These are phyloP conservation scores for Brachyopa scutellaris DNA, from an alignment of 2,888 invertebrate genomes.

Conservation along the genomic window DNA sequence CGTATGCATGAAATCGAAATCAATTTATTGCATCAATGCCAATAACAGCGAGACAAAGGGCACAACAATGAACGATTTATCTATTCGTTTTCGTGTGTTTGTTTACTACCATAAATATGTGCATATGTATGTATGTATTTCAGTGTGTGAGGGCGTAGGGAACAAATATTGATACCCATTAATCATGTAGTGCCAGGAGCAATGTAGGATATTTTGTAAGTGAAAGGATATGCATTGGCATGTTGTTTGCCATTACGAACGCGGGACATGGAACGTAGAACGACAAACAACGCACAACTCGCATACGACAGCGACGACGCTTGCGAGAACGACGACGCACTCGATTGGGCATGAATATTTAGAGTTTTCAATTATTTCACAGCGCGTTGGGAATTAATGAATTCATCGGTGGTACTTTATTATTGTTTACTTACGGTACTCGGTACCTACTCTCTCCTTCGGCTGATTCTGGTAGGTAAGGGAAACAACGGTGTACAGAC, in stretches of 20 bases:
- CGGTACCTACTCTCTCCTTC: too few species aligned
- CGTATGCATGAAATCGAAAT: slow-evolving; percentile 59
- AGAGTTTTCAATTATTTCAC: slow-evolving; percentile 67
- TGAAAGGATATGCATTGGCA: slow-evolving; percentile 44
- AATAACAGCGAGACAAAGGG: slow-evolving; percentile 53
- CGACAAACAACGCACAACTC: background rate
- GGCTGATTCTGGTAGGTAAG: background rate
- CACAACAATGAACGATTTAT: slow-evolving; percentile 52
- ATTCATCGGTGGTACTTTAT: slow-evolving; percentile 51
- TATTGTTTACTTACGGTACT: slow-evolving; percentile 54
- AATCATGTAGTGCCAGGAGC: slow-evolving; percentile 62
- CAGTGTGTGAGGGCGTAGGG: background rate
- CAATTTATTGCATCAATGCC: slow-evolving; percentile 68
- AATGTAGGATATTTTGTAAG: slow-evolving; percentile 45
- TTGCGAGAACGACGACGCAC: background rate
- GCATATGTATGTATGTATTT: too few species aligned
- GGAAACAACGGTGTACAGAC: background rate
- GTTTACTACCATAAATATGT: background rate
- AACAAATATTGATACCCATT: slow-evolving; percentile 69
- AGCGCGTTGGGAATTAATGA: slow-evolving; percentile 54
- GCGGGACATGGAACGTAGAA: too few species aligned
- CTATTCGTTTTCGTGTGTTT: background rate
- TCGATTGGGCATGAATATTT: slow-evolving; percentile 53
- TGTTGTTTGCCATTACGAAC: slow-evolving; percentile 9
- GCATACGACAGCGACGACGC: background rate